A percentile compares a stretch with the other conserved stretches of the same genome.
phyloP scores from a whole-genome alignment of 2,113 vertebrate genomes.

The Grantiella picta region DNA sequence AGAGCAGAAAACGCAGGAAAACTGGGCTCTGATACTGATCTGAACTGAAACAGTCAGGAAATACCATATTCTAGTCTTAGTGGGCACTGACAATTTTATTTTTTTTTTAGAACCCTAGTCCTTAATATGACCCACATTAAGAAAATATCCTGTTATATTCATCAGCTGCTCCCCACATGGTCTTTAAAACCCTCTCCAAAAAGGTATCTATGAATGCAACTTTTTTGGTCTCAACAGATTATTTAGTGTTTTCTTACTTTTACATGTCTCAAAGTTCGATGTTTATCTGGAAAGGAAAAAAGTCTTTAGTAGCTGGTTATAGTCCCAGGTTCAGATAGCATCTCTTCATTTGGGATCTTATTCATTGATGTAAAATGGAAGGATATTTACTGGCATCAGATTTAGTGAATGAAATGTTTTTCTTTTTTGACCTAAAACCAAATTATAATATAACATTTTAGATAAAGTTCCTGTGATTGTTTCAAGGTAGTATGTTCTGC shows the following conservation, averaged over 20 bases:
- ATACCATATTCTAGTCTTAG: constrained; percentile 58
- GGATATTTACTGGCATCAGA: not conserved
- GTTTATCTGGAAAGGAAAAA: constrained; percentile 34
- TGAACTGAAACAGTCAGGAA: constrained; percentile 61
- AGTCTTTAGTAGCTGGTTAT: not conserved
- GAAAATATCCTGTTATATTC: constrained; percentile 64
- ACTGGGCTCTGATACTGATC: constrained; percentile 44
- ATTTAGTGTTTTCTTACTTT: constrained; percentile 37
- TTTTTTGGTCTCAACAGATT: not conserved
- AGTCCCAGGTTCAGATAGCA: not conserved
- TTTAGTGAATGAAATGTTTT: not conserved
- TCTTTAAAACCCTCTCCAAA: constrained; percentile 48
- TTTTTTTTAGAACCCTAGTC: constrained; percentile 33
- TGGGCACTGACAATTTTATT: not conserved
- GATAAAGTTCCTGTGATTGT: not conserved
- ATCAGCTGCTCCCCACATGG: constrained; percentile 62
- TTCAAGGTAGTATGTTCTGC: not conserved
- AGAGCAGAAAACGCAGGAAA: constrained; percentile 43
- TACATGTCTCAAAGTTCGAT: not conserved
- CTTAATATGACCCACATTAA: constrained; percentile 66
- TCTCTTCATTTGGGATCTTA: not conserved
- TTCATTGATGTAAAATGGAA: not conserved
- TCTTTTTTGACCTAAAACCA: not conserved
- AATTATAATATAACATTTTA: not conserved
- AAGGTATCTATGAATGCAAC: constrained; percentile 27